Base-by-base conservation (phyloP, 2,113 vertebrate genomes). In the Mesitornis unicolor region DNA sequence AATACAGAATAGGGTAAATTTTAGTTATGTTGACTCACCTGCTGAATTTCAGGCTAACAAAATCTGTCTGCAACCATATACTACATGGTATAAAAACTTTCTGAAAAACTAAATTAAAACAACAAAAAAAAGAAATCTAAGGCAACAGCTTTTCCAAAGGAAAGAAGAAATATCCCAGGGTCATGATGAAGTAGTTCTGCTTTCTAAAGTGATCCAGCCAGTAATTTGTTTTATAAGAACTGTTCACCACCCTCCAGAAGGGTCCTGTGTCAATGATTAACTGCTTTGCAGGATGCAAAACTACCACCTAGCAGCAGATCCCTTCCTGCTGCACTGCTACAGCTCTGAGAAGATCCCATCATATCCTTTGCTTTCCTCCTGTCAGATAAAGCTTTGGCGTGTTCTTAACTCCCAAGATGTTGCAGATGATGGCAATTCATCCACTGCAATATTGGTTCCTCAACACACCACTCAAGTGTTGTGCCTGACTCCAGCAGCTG, bases 391-490 rank as follows among this genome's bases (percentile, higher is more conserved):
- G 43, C 20, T 78, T 79, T 11, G 28, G 16, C n/a, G 51, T 3
- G 7, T 19, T 79, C 65, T 59, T 48, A 70, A 51, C 13, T 31
- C 4, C 10, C 0, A 3, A 80, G n/a, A 56, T 3, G 18, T 9
- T 48, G 33, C n/a, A 48, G 45, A 45, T 19, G 7, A 20, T 10
- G 16, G 7, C 0, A 1, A 53, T 48, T 73, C 54, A 69, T 33
- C 15, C 50, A 28, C 42, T 21, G 17, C 15, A 54, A 11, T 18
- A 29, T 80, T 47, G 1, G 2, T 19, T 65, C 36, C 31, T 24
- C 2, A 3, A 53, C 10, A 16, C 1, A 7, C 0, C 2, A 48
- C 26, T 47, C 19, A 16, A 19, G 26, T 22, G 56, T 56, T 35
- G 22, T 0, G 2, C 43, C 43, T 4, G 7, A 48, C 33, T 63